phyloP scores from a whole-genome alignment of 2,888 invertebrate genomes.

The Epirrita christyi region DNA sequence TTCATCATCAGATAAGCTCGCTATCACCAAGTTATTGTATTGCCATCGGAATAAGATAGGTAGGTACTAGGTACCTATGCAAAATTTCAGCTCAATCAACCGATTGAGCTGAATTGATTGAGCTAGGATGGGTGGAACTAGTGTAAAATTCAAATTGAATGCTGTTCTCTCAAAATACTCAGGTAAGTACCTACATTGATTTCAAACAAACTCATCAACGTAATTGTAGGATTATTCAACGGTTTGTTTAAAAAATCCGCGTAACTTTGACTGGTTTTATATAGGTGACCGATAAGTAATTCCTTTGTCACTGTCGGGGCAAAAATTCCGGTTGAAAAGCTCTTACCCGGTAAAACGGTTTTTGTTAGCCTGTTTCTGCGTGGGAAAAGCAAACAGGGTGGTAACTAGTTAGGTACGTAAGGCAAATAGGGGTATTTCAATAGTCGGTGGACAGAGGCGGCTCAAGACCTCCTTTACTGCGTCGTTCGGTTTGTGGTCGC shows the following conservation, averaged over 20 bases:
- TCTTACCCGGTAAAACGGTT: constrained; percentile 12
- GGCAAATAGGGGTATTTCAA: neutral
- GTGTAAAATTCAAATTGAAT: no score
- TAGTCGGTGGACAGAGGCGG: no score
- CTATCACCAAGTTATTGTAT: no score
- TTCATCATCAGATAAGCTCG: no score
- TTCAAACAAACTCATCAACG: constrained; percentile 14
- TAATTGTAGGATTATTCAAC: constrained; percentile 5
- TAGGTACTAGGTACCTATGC: no score
- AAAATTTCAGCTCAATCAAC: no score
- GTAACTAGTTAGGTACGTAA: constrained; percentile 5
- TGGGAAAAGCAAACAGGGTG: constrained; percentile 2
- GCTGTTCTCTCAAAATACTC: neutral
- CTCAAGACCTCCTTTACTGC: no score
- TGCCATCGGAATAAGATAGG: no score
- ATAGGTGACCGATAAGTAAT: constrained; percentile 23
- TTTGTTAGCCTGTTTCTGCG: constrained; percentile 23
- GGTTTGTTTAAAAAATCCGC: constrained; percentile 12
- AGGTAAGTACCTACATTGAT: neutral
- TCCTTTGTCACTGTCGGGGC: constrained; percentile 33
- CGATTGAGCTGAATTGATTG: no score
- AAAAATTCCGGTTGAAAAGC: constrained; percentile 27
- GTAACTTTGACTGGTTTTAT: constrained; percentile 20
- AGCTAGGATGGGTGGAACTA: no score
- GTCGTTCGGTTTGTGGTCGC: no score